Evolutionary conservation across 2,797 vertebrate genomes (phyloP), one percentile per base, ranked within the genome.

Genomic region (Rachycentron canadum): DNA sequence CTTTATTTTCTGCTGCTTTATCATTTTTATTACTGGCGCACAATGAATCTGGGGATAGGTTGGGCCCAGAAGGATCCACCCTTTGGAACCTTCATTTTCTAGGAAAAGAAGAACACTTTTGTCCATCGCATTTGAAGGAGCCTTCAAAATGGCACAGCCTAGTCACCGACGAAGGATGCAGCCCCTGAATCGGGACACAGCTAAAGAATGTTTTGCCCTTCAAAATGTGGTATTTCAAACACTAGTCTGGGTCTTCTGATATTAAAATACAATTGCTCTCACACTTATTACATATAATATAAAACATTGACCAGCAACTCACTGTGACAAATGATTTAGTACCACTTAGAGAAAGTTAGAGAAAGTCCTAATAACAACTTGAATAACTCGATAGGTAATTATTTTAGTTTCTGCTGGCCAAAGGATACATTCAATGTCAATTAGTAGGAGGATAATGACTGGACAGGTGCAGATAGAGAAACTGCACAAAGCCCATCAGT

Each of bases 381-480:
- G 40, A 63, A 60, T 32, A 7, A 57, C 52, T 38, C 26, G 30
- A n/a, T 10, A 17, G 14, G 1, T 52, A 69, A 8, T 50, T 52
- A 55, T 49, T 32, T 74, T 36, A 72, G 32, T 5, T 7, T 40
- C 19, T 72, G n/a, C 32, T 30, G 19, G 62, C 53, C 52, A 30
- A 56, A 32, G 43, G 38, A 25, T 7, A 5, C 16, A 53, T 49
- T 26, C 11, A 1, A 32, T 34, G 21, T 68, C 41, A 66, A 25
- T 76, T 60, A 75, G 38, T 8, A 12, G 14, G 9, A 4, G 2
- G 41, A 60, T 32, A 52, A 23, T 28, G 68, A 76, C 43, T 64
- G 26, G 78, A 55, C 66, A 66, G 55, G 47, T 53, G 17, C 1
- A 34, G 59, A 45, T 28, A 53, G 63, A 62, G 41, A 70, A 52